Conservation (phyloP, 1,140 invertebrate species). For the Trachelipus rathkii region DNA sequence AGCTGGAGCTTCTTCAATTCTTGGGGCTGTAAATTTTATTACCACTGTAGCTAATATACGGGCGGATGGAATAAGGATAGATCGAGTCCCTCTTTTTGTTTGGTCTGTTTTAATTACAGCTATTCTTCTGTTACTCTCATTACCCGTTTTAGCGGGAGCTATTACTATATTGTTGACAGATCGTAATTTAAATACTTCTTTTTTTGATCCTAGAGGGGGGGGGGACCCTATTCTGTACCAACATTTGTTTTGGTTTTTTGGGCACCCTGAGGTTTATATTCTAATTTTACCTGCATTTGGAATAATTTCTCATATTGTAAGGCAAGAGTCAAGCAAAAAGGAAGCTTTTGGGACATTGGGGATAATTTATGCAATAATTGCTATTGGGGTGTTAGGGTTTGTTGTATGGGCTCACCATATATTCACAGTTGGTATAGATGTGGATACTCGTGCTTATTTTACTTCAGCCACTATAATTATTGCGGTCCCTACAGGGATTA, state of each 20-base stretch:
- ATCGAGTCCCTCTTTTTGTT: too few species aligned
- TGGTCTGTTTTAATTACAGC: too few species aligned
- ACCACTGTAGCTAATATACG: conserved; percentile 53
- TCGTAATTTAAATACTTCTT: too few species aligned
- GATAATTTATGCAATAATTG: conserved; percentile 52
- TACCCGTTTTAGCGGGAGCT: too few species aligned
- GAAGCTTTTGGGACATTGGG: conserved; percentile 57
- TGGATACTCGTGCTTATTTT: conserved; percentile 69
- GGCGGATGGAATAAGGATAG: conserved; percentile 6
- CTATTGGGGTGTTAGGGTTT: conserved; percentile 58
- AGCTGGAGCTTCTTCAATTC: conserved; percentile 49
- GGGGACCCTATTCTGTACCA: conserved; percentile 64
- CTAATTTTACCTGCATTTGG: conserved; percentile 60
- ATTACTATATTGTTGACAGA: too few species aligned
- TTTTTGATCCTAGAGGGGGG: too few species aligned
- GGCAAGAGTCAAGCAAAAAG: conserved; percentile 58
- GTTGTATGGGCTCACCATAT: conserved; percentile 68
- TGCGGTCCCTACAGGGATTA: conserved; percentile 54
- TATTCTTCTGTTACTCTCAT: too few species aligned
- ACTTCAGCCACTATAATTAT: conserved; percentile 68
- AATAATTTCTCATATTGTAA: conserved; percentile 63
- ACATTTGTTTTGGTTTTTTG: conserved; percentile 79
- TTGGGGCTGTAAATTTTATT: conserved; percentile 51
- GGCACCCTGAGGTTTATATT: conserved; percentile 74
- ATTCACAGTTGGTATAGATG: conserved; percentile 68